Percentiles rank a stretch among this genome's conserved stretches.
These are phyloP conservation scores for Hemitrygon akajei DNA, from an alignment of 2,797 vertebrate species.

Conservation along the genomic window DNA sequence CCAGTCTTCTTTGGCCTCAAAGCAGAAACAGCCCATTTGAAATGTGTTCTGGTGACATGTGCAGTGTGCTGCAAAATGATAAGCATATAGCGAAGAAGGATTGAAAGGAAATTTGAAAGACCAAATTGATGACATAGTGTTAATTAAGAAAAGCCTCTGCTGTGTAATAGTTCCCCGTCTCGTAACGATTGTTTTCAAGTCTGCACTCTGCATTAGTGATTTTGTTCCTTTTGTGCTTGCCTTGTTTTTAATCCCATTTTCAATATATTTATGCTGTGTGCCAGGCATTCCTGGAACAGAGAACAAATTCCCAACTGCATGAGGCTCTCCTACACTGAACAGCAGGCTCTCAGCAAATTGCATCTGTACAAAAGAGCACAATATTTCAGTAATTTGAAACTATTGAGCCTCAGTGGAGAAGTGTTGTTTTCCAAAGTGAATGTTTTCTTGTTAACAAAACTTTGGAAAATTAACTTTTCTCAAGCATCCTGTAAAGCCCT, in stretches of 20 bases:
- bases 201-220: constrained; percentile 2
- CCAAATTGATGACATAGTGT: constrained; percentile 7
- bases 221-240: constrained; percentile 11
- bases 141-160: constrained; percentile 28
- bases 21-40: neutral
- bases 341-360: constrained; percentile 23
- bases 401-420: neutral
- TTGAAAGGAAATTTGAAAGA: constrained; percentile 25
- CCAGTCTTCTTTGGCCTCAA: neutral
- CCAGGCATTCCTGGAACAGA: neutral
- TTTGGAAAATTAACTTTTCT: neutral
- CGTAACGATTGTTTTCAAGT: constrained; percentile 3
- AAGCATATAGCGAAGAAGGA: neutral
- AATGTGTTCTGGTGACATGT: neutral
- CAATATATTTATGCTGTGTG: neutral
- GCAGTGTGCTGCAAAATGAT: neutral
- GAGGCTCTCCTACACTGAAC: neutral
- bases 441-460: constrained; percentile 4
- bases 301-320: constrained; percentile 21
- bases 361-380: constrained; percentile 18
- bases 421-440: neutral
- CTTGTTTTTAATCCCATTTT: constrained; percentile 28
- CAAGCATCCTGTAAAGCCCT: neutral
- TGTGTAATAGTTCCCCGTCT: neutral
- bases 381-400: constrained; percentile 20